Base-by-base conservation (phyloP, 2,797 vertebrate genomes). In the Poecile montanus region DNA sequence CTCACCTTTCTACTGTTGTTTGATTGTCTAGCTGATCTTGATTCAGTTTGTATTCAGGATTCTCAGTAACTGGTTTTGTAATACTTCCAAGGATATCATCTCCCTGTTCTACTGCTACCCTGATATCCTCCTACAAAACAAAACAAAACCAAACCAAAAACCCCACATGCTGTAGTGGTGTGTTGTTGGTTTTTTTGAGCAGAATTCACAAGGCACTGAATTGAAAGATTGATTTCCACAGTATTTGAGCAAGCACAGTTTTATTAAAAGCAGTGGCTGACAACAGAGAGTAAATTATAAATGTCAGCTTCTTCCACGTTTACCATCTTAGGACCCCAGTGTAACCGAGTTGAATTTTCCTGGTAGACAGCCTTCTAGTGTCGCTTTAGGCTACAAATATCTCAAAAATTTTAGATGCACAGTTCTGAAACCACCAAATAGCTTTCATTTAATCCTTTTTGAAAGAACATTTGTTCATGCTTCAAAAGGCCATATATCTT, bases 11-110 rank as follows among this genome's bases (percentile, higher is more conserved):
- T 85, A 99, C 98, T 0, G 99, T 99, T 34, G 98, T 98, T 95
- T 99, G 98, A 95, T 99, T 99, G 97, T 99, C 99, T 93, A 99
- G 96, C 93, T 99, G 99, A 85, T 99, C 99, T 96, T 99, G 99
- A 98, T 98, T 99, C 97, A 99, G 98, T 95, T 97, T 98, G 96
- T 98, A 98, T 58, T 98, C 98, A 0, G 98, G 97, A 94, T 99
- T 98, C 92, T 97, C 98, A 40, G 97, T 96, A 81, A 99, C 94
- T 0, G 99, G 99, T 94, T 99, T 98, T 67, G 98, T 98, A 97
- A 99, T 99, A 97, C 97, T 98, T 92, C 98, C 98, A 67, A 99
- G 97, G 88, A 99, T 97, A 88, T 97, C 96, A 84, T 97, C 97
- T 36, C 99, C 99, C 83, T 99, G 98, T 75, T 95, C 97, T 90